Evolutionary conservation across 2,888 invertebrate species (phyloP).

Genomic region (Prostheceraeus crozeri): DNA sequence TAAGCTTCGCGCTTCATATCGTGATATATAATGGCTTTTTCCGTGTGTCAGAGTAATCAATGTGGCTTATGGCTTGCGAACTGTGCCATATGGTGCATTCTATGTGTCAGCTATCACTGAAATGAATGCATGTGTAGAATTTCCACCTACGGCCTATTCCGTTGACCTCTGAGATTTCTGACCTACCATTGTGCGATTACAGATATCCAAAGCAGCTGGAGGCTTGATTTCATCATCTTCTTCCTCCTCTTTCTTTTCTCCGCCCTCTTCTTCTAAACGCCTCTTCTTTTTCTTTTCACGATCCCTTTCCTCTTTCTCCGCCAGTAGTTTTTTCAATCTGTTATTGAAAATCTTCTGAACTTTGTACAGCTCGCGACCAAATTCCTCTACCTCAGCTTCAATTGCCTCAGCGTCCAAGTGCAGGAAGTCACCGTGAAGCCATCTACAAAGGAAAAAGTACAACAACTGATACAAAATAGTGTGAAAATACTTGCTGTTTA

Average conservation of each 20-base stretch:
- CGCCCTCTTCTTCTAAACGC: constrained; percentile 69
- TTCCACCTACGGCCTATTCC: too few relatives aligned
- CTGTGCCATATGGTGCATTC: too few relatives aligned
- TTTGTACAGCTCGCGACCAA: constrained; percentile 67
- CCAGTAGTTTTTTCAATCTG: constrained; percentile 52
- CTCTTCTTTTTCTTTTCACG: constrained; percentile 59
- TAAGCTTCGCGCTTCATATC: too few relatives aligned
- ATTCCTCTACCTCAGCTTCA: constrained; percentile 72
- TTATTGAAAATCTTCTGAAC: constrained; percentile 64
- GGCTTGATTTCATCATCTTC: constrained; percentile 57
- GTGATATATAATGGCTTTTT: too few relatives aligned
- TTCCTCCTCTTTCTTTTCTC: constrained; percentile 61
- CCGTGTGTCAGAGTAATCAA: too few relatives aligned
- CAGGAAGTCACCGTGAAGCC: constrained; percentile 86
- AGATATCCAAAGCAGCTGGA: constrained; percentile 60
- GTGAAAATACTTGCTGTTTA: not conserved
- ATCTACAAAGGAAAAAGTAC: constrained; percentile 58
- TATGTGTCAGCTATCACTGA: too few relatives aligned
- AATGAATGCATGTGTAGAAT: too few relatives aligned
- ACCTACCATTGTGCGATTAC: too few relatives aligned
- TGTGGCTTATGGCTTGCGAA: too few relatives aligned
- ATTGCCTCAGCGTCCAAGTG: constrained; percentile 71
- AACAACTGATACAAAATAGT: too few relatives aligned
- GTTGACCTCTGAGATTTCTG: too few relatives aligned
- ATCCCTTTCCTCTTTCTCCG: constrained; percentile 45